phyloP scores from a whole-genome alignment of 2,797 vertebrate genomes.

The Vireo griseus region DNA sequence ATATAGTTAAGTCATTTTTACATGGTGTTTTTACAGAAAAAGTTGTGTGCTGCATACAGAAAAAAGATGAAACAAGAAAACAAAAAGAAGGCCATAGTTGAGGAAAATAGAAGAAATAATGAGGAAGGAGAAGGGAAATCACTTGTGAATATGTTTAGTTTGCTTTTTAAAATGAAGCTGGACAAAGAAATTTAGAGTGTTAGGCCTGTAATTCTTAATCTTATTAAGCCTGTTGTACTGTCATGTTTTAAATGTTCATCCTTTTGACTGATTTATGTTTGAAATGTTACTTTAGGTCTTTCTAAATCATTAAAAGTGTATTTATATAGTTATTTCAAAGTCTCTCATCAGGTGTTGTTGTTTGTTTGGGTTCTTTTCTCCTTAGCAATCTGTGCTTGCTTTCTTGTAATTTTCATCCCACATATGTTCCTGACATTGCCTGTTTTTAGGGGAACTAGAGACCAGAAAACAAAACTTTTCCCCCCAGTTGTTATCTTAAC shows the following conservation, averaged over 20 bases:
- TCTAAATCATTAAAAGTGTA: not conserved
- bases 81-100: not conserved
- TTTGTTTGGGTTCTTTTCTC: not conserved
- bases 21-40: not conserved
- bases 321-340: not conserved
- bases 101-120: not conserved
- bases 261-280: not conserved
- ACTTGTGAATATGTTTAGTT: not conserved
- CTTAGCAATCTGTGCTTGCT: not conserved
- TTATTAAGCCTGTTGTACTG: not conserved
- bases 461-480: not conserved
- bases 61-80: not conserved
- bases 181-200: not conserved
- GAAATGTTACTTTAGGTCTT: not conserved
- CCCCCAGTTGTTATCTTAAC: not conserved
- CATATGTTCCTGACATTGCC: not conserved
- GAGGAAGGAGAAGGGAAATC: not conserved
- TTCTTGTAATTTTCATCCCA: not conserved
- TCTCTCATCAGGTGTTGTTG: not conserved
- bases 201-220: not conserved
- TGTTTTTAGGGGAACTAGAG: not conserved
- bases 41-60: not conserved
- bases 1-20: not conserved
- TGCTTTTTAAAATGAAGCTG: not conserved
- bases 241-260: not conserved